These are phyloP conservation scores for Villa cingulata DNA, from an alignment of 2,888 invertebrate genomes.

Conservation along the genomic window DNA sequence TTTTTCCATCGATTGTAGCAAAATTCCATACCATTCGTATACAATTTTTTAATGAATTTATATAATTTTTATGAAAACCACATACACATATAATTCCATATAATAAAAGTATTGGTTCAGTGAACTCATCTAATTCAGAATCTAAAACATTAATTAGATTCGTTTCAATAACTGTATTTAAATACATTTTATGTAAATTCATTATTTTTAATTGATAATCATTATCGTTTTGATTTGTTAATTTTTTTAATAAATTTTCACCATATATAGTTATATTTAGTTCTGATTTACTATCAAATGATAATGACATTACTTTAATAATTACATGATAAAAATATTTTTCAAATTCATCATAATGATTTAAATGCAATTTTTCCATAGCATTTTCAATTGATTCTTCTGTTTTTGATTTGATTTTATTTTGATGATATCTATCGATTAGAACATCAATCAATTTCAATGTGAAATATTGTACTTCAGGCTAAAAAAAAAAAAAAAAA, in stretches of 20 bases:
- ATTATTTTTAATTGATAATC: slow-evolving; percentile 11
- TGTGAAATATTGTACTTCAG: slow-evolving; percentile 24
- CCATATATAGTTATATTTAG: slow-evolving; percentile 11
- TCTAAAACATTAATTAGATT: slow-evolving; percentile 27
- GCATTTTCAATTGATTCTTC: slow-evolving; percentile 6
- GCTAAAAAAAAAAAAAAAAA: slow-evolving; percentile 13
- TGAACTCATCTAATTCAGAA: slow-evolving; percentile 24
- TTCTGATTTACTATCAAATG: slow-evolving; percentile 15
- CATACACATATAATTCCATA: slow-evolving; percentile 27
- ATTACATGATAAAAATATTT: slow-evolving; percentile 23
- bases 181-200: slow-evolving; percentile 24
- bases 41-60: slow-evolving; percentile 22
- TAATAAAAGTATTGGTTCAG: slow-evolving; percentile 29
- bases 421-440: slow-evolving; percentile 15
- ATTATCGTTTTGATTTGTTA: slow-evolving; percentile 16
- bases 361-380: slow-evolving; percentile 7
- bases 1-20: slow-evolving; percentile 26
- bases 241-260: slow-evolving; percentile 17
- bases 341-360: slow-evolving; percentile 14
- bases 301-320: slow-evolving; percentile 29
- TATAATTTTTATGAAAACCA: slow-evolving; percentile 22
- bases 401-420: neutral
- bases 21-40: slow-evolving; percentile 25
- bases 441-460: slow-evolving; percentile 22
- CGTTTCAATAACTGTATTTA: slow-evolving; percentile 21